Conservation (phyloP, 1,140 invertebrate genomes). For the Manduca sexta region DNA sequence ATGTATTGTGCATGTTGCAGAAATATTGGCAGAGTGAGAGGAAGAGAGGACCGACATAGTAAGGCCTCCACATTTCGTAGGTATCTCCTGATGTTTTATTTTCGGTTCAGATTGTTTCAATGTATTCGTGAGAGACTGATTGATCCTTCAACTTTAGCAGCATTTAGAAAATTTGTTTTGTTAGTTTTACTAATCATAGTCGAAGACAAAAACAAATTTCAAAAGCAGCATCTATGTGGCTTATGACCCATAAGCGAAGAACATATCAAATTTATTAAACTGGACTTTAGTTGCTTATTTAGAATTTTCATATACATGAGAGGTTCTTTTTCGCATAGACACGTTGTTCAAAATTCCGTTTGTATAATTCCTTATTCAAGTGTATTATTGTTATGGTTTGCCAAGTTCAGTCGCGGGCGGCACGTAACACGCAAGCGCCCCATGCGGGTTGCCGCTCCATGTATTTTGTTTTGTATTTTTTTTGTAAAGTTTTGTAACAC, state of each 20-base stretch:
- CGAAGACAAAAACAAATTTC: conserved; percentile 14
- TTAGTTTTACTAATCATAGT: conserved; percentile 32
- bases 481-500: too few relatives aligned
- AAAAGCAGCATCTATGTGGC: conserved; percentile 29
- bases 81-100: conserved; percentile 33
- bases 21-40: conserved; percentile 48
- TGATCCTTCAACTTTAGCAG: conserved; percentile 61
- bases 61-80: too few relatives aligned
- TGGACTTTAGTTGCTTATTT: conserved; percentile 37
- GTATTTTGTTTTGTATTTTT: too few relatives aligned
- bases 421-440: conserved; percentile 33
- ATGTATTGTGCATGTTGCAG: conserved; percentile 29
- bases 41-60: too few relatives aligned
- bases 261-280: conserved; percentile 60
- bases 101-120: conserved; percentile 52
- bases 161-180: conserved; percentile 65
- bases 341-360: conserved; percentile 68
- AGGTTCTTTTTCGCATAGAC: conserved; percentile 68
- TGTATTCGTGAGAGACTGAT: conserved; percentile 66
- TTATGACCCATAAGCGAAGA: conserved; percentile 45
- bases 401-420: conserved; percentile 25
- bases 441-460: neutral
- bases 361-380: conserved; percentile 10
- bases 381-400: conserved; percentile 17
- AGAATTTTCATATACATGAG: conserved; percentile 31